These are phyloP conservation scores for Yponomeuta malinellus DNA, from an alignment of 2,888 invertebrate species.

Conservation along the genomic window DNA sequence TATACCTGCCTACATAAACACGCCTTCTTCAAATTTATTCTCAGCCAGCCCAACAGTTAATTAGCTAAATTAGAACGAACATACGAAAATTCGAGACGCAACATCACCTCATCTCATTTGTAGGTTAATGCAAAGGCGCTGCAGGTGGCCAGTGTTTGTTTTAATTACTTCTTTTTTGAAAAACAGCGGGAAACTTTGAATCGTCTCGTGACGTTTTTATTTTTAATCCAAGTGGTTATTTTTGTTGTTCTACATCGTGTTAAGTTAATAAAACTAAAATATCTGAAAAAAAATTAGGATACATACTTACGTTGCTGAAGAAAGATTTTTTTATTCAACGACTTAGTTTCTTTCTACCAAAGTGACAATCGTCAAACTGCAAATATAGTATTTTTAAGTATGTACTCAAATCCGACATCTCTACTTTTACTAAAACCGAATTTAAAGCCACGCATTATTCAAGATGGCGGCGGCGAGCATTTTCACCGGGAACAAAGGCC, in stretches of 20 bases:
- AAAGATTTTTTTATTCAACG: too few relatives aligned
- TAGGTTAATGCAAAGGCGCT: neutral
- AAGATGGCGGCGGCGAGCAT: slow-evolving; percentile 1
- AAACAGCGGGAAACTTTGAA: neutral
- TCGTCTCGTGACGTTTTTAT: neutral
- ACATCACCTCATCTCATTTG: slow-evolving; percentile 6
- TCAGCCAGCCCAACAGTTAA: neutral
- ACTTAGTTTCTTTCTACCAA: too few relatives aligned
- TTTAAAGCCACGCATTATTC: neutral
- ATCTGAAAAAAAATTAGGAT: too few relatives aligned
- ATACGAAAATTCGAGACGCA: neutral
- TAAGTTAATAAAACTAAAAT: too few relatives aligned
- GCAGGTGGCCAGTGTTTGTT: neutral
- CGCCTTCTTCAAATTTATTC: neutral
- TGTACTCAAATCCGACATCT: neutral
- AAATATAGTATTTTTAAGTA: too few relatives aligned
- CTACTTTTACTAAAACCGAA: neutral
- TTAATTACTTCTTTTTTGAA: neutral
- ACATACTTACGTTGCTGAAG: too few relatives aligned
- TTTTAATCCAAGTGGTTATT: neutral
- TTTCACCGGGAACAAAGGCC: slow-evolving; percentile 9
- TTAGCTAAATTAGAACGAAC: slow-evolving; percentile 2
- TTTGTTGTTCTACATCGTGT: neutral
- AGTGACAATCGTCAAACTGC: too few relatives aligned
- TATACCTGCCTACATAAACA: neutral